Base-by-base conservation (phyloP, 1,140 invertebrate species). In the Tetramorium simillimum region DNA sequence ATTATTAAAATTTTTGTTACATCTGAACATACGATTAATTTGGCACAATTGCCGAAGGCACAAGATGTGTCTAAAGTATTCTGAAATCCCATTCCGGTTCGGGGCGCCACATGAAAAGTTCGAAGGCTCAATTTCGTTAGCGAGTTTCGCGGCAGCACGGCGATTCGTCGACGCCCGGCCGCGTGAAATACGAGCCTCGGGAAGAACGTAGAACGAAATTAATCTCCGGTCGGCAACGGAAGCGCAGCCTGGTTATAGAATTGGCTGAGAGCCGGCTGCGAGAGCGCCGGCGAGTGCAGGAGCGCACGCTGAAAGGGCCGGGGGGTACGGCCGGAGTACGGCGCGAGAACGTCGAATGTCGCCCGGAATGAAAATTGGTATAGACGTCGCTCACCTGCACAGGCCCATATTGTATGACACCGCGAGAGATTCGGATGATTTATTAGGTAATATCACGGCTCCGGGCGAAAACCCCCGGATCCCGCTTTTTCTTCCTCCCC, bases 361-460 rank as follows among this genome's bases (percentile, higher is more conserved):
- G 89, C 18, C 69, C n/a, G 80, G 84, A 91, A 91, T 92, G 89
- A 92, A 92, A 92, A 90, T 92, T 92, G 88, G 89, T 91, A 90
- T 85, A 92, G 88, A 90, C 89, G 91, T 92, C 89, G 88, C 63
- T 88, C 91, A 87, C 89, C 86, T 87, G 88, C 86, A 76, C 89
- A 62, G 63, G 76, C 84, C 85, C 89, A 88, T 86, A 92, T 91
- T 91, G 86, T 92, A 92, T 92, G 90, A 92, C 90, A 92, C 82
- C 88, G 91, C 88, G 86, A 91, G 86, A 91, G 90, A 92, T 92
- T 90, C 89, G 51, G 89, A 91, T 92, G 91, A 92, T 92, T 92
- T 92, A 92, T 92, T 92, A 92, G 88, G 91, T 92, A 92, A 92
- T 92, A 92, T 92, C 91, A 85, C 85, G 73, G 87, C 81, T 63